Percentiles rank a stretch among this genome's conserved stretches.
phyloP scores from a whole-genome alignment of 1,140 invertebrate genomes.

The Cotesia typhae region DNA sequence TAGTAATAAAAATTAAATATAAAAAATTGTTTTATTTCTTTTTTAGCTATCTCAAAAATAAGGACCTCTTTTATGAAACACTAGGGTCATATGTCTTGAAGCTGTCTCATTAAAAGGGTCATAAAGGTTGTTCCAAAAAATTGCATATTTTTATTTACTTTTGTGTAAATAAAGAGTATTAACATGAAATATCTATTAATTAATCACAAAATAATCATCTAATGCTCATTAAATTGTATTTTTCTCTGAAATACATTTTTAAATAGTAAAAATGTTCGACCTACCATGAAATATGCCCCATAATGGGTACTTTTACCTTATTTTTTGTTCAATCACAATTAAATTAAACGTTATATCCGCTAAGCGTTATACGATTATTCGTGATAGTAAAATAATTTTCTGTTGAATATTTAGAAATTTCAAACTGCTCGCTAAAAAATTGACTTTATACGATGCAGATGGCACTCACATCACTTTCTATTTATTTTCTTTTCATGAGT shows the following conservation, averaged over 20 bases:
- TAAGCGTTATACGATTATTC: too few relatives aligned
- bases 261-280: not conserved
- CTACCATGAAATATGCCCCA: not conserved
- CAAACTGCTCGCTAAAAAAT: too few relatives aligned
- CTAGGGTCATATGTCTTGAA: not conserved
- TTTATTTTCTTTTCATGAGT: too few relatives aligned
- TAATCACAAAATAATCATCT: not conserved
- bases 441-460: too few relatives aligned
- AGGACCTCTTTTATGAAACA: not conserved
- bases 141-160: not conserved
- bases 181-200: not conserved
- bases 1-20: not conserved
- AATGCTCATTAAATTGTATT: not conserved
- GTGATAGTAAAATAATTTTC: too few relatives aligned
- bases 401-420: too few relatives aligned
- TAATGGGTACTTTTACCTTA: not conserved
- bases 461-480: too few relatives aligned
- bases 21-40: not conserved
- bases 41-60: not conserved
- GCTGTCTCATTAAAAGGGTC: conserved; percentile 1
- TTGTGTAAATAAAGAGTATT: not conserved
- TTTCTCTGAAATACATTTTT: not conserved
- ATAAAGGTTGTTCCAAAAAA: not conserved
- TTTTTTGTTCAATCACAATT: too few relatives aligned
- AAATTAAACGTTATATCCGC: too few relatives aligned